Evolutionary conservation across 2,888 invertebrate species (phyloP), one percentile per base, ranked within the genome.

Genomic region (Trachelus troglodyta): DNA sequence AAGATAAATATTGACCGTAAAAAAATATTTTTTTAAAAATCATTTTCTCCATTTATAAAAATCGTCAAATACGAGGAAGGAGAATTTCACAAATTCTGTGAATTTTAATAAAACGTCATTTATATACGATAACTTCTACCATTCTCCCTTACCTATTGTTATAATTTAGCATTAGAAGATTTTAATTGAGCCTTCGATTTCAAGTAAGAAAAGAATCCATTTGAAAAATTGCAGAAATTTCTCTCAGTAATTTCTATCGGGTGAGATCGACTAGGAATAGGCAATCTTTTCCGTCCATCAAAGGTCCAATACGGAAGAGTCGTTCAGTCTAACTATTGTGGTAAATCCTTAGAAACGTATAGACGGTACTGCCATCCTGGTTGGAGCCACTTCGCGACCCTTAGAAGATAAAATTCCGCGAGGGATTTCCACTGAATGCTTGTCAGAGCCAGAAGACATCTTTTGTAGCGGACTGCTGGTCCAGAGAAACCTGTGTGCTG

Each of bases 151-250:
- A 56, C 40, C 15, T 23, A 56, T 23, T 6, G 23, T 56, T 56
- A 56, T 56, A 56, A 9, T 56, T 56, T 56, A 9, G 40, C 40
- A 23, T 56, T 23, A 6, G 40, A 23, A 56, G 6, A 6, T 56
- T 79, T 85, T 87, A 89, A 90, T 88, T 89, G 87, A 89, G 85
- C 86, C 85, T 83, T 88, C 86, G 83, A 87, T 87, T 88, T 88
- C 84, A 79, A 76, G 69, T 69, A 69, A 82, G 86, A 84, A 87
- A 88, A 87, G 77, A 76, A 79, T 89, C 87, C 89, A 89, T 90
- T 89, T 89, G 85, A 84, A 82, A 87, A 91, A 91, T 91, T 91
- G 89, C 90, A 87, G 86, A 88, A 90, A 88, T 90, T 87, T 88
- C 89, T 88, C 90, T 91, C 89, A 87, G 87, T 87, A 87, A 90